These are phyloP conservation scores for Dasysyrphus albostriatus DNA, from an alignment of 2,888 invertebrate genomes.

Conservation along the genomic window DNA sequence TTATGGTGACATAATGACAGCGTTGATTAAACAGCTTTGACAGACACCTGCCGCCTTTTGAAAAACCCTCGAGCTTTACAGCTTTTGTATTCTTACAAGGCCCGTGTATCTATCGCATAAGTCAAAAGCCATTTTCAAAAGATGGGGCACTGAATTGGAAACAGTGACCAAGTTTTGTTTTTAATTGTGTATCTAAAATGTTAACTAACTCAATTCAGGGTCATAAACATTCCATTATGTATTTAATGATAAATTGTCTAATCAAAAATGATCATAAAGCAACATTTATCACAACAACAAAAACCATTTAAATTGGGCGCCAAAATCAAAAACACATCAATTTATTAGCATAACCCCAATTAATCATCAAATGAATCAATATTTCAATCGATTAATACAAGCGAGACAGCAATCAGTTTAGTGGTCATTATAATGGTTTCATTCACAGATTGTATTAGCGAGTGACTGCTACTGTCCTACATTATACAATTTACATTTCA, in stretches of 20 bases:
- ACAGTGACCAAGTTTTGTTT: background rate
- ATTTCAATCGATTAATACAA: background rate
- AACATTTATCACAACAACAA: conserved; percentile 5
- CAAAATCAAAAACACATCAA: background rate
- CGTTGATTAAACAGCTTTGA: too few species aligned
- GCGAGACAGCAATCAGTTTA: conserved; percentile 26
- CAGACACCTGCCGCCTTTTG: too few species aligned
- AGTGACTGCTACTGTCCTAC: conserved; percentile 25
- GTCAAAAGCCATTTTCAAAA: too few species aligned
- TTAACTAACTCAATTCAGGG: background rate
- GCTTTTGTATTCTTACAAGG: too few species aligned
- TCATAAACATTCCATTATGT: background rate
- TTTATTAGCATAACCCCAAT: conserved; percentile 29
- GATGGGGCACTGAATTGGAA: too few species aligned
- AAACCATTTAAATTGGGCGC: background rate
- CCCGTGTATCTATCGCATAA: too few species aligned
- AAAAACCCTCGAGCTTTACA: too few species aligned
- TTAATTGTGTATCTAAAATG: background rate
- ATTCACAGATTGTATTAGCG: conserved; percentile 14
- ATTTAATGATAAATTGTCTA: background rate
- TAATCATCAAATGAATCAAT: conserved; percentile 32
- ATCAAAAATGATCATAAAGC: background rate
- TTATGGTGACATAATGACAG: too few species aligned
- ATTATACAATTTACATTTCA: conserved; percentile 20
- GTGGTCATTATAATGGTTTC: conserved; percentile 21